Conservation (phyloP, 1,140 invertebrate genomes). For the Mactra quadrangularis region DNA sequence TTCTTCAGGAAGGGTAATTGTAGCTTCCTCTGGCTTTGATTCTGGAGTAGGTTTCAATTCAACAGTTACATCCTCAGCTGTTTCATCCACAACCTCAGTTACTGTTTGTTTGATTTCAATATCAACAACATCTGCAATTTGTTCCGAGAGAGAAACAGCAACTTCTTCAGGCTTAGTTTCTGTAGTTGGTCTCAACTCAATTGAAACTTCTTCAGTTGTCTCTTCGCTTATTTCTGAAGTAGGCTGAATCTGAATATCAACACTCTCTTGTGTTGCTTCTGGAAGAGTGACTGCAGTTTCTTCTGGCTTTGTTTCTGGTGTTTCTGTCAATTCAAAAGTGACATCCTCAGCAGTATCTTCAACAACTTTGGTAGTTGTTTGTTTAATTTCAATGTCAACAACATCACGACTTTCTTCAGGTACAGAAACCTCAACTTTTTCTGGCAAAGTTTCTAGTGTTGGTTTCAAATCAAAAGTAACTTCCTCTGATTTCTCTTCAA, state of each 20-base stretch:
- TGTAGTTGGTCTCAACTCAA: no score
- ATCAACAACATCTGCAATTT: neutral
- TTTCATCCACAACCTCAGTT: no score
- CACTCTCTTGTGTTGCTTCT: neutral
- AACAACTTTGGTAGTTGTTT: conserved; percentile 34
- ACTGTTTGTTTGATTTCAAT: neutral
- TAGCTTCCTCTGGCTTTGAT: conserved; percentile 24
- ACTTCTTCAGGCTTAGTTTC: neutral
- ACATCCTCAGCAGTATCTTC: no score
- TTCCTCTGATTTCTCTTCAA: conserved; percentile 17
- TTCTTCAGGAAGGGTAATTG: no score
- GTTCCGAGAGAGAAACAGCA: neutral
- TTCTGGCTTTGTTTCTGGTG: neutral
- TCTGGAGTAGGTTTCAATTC: conserved; percentile 7
- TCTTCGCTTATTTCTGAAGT: neutral
- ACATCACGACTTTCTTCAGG: no score
- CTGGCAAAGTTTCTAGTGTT: neutral
- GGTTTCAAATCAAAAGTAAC: conserved; percentile 15
- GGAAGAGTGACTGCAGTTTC: neutral
- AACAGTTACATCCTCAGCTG: no score
- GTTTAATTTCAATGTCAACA: conserved; percentile 20
- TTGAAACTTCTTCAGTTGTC: no score
- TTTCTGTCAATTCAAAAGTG: no score
- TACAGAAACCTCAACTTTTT: neutral
- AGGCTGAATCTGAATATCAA: conserved; percentile 6